phyloP scores from a whole-genome alignment of 2,888 invertebrate species.

The Dryomyza anilis region DNA sequence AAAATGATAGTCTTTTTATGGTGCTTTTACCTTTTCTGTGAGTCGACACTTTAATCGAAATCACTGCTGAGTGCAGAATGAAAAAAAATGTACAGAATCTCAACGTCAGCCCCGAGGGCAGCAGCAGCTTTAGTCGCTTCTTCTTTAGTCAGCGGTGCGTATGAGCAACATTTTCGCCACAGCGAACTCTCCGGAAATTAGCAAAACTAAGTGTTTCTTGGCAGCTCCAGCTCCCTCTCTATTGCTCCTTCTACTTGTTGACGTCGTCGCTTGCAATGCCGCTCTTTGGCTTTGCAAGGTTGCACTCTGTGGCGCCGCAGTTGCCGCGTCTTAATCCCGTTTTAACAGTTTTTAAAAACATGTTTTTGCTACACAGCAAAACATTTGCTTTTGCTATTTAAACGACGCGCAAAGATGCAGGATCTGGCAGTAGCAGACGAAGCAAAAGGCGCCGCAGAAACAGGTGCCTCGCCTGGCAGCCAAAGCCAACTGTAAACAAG shows the following conservation, averaged over 20 bases:
- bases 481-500: slow-evolving; percentile 8
- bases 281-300: slow-evolving; percentile 6
- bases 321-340: not conserved
- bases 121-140: slow-evolving; percentile 27
- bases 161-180: slow-evolving; percentile 35
- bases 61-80: too few relatives aligned
- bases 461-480: too few relatives aligned
- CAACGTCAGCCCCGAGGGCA: too few relatives aligned
- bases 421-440: too few relatives aligned
- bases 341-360: not conserved
- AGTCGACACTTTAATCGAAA: not conserved
- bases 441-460: too few relatives aligned
- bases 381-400: slow-evolving; percentile 26
- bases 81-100: too few relatives aligned
- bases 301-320: slow-evolving; percentile 23
- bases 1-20: not conserved
- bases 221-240: not conserved
- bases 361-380: not conserved
- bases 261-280: not conserved
- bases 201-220: slow-evolving; percentile 34
- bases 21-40: not conserved
- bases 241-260: not conserved
- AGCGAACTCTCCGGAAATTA: slow-evolving; percentile 46
- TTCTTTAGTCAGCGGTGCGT: slow-evolving; percentile 36
- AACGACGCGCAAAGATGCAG: too few relatives aligned